Percentiles rank a stretch among this genome's conserved stretches.
Evolutionary conservation across 2,113 vertebrate genomes (phyloP).

Genomic region (Butorides virescens): DNA sequence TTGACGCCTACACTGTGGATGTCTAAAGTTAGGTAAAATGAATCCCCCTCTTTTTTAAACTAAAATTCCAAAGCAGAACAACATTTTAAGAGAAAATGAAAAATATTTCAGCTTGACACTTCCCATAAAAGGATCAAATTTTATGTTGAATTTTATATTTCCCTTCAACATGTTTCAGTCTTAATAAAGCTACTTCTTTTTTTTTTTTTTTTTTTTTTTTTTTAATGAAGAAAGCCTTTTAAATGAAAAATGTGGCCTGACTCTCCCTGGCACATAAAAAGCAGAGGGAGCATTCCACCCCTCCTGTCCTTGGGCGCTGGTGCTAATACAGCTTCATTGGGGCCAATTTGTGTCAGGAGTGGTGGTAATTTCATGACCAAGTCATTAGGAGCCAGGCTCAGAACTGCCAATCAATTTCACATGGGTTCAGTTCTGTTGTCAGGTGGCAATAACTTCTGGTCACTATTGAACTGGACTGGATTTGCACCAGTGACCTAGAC

Average conservation of each 20-base stretch:
- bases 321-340: background rate
- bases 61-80: background rate
- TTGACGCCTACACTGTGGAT: background rate
- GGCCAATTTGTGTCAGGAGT: background rate
- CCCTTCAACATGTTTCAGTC: background rate
- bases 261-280: background rate
- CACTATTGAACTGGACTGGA: background rate
- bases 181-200: background rate
- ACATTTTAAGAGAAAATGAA: background rate
- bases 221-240: background rate
- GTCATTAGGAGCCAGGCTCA: background rate
- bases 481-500: conserved; percentile 17
- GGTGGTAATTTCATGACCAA: background rate
- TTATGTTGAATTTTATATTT: background rate
- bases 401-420: background rate
- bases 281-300: background rate
- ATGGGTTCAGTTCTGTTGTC: background rate
- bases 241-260: background rate
- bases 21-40: conserved; percentile 3
- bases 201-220: background rate
- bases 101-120: background rate
- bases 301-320: fast-evolving
- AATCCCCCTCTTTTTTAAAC: background rate
- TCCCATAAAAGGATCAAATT: background rate
- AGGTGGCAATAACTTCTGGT: conserved; percentile 12